Percentiles rank a stretch among this genome's conserved stretches.
phyloP scores from a whole-genome alignment of 2,888 invertebrate genomes.

The Pomacea canaliculata region DNA sequence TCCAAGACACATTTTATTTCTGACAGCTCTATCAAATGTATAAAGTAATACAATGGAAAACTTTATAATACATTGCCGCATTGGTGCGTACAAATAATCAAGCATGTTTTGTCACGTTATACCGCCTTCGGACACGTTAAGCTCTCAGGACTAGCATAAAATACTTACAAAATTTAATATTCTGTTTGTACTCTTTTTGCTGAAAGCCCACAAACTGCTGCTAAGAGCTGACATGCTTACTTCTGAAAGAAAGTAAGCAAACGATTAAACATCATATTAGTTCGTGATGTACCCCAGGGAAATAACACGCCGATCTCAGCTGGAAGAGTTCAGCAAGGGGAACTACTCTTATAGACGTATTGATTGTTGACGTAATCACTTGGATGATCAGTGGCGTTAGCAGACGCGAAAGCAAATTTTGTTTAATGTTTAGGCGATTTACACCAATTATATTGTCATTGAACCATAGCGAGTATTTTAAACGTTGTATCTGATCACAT shows the following conservation, averaged over 20 bases:
- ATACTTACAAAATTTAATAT: conserved; percentile 27
- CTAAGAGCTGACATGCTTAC: conserved; percentile 18
- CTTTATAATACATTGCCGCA: no score
- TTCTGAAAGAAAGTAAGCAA: background rate
- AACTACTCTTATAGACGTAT: conserved; percentile 6
- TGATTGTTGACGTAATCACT: conserved; percentile 27
- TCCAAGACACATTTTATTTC: no score
- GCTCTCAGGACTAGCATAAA: background rate
- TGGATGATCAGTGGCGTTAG: background rate
- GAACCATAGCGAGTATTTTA: no score
- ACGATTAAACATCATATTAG: background rate
- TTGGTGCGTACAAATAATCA: no score
- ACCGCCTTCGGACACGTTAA: no score
- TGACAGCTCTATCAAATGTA: no score
- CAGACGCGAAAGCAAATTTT: no score
- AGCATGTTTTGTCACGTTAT: no score
- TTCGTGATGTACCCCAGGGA: background rate
- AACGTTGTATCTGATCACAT: no score
- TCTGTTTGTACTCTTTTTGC: conserved; percentile 22
- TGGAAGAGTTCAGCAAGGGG: conserved; percentile 12
- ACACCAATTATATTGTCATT: no score
- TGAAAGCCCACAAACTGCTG: conserved; percentile 22
- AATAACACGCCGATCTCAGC: background rate
- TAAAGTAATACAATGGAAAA: no score
- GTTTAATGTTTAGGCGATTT: no score